A percentile compares a stretch with the other conserved stretches of the same genome.
Conservation (phyloP, 2,797 vertebrate species). For the Pseudopleuronectes americanus region DNA sequence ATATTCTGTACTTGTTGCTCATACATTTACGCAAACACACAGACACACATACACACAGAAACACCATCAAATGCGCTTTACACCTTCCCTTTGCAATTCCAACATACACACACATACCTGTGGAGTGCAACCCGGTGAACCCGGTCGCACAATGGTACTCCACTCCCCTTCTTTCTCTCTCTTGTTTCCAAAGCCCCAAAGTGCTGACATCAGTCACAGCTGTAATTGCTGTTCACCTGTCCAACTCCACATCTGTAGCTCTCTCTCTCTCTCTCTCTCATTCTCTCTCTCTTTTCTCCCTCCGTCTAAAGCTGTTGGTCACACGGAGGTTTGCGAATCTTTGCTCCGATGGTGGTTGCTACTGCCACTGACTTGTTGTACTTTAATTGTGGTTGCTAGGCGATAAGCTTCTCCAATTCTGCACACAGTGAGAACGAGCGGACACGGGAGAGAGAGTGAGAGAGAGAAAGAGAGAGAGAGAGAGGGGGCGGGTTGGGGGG, state of each 20-base stretch:
- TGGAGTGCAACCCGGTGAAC: slow-evolving; percentile 52
- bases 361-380: slow-evolving; percentile 84
- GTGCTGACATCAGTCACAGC: slow-evolving; percentile 37
- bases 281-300: slow-evolving; percentile 37
- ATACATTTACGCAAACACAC: slow-evolving; percentile 28
- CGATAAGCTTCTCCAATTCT: slow-evolving; percentile 86
- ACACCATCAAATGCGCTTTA: slow-evolving; percentile 14
- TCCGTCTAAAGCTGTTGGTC: slow-evolving; percentile 55
- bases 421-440: slow-evolving; percentile 71
- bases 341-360: slow-evolving; percentile 70
- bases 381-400: slow-evolving; percentile 89
- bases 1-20: slow-evolving; percentile 14
- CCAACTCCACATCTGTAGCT: slow-evolving; percentile 61
- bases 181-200: slow-evolving; percentile 34
- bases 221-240: slow-evolving; percentile 71
- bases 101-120: slow-evolving; percentile 70
- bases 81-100: slow-evolving; percentile 50
- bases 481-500: slow-evolving; percentile 30
- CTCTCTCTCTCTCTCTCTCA: slow-evolving; percentile 35
- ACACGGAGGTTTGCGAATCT: slow-evolving; percentile 69
- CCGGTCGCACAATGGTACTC: slow-evolving; percentile 39
- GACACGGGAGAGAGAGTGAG: slow-evolving; percentile 48
- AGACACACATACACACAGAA: slow-evolving; percentile 15
- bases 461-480: slow-evolving; percentile 37
- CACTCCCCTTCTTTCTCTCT: slow-evolving; percentile 50